phyloP scores from a whole-genome alignment of 2,797 vertebrate species.

The Tokudaia muenninki region DNA sequence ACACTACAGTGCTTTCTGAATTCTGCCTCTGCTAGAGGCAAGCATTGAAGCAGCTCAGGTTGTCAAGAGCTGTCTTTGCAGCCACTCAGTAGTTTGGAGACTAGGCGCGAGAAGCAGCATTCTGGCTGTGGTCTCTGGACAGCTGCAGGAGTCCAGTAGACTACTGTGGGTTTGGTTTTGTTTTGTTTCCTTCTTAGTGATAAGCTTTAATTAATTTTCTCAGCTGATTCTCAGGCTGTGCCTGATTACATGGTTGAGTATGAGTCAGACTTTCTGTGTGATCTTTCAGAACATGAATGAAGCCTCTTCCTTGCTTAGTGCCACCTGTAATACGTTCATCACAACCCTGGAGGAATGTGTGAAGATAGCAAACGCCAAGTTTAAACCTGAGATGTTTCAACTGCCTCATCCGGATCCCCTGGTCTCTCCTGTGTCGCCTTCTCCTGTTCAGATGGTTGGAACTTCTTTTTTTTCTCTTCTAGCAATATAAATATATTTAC shows the following conservation, averaged over 20 bases:
- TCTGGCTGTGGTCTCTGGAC: not conserved
- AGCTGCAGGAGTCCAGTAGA: not conserved
- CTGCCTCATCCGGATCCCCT: conserved; percentile 90
- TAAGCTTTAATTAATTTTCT: conserved; percentile 20
- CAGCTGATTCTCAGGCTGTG: not conserved
- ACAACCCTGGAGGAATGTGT: conserved; percentile 98
- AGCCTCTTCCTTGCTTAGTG: conserved; percentile 96
- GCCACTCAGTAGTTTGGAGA: not conserved
- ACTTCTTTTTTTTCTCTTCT: conserved; percentile 75
- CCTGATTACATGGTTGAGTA: not conserved
- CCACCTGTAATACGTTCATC: conserved; percentile 98
- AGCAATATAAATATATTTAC: not conserved
- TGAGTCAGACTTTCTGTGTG: conserved; percentile 54
- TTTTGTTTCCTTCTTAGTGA: conserved; percentile 38
- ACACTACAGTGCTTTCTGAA: not conserved
- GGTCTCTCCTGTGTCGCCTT: conserved; percentile 93
- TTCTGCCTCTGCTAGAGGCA: conserved; percentile 11
- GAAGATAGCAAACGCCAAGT: conserved; percentile 96
- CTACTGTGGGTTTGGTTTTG: not conserved
- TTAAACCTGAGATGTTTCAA: conserved; percentile 95
- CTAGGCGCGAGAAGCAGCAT: not conserved
- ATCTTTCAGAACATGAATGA: conserved; percentile 93
- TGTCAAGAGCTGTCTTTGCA: not conserved
- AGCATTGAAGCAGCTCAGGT: not conserved
- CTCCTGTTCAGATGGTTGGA: conserved; percentile 93